Evolutionary conservation across 2,888 invertebrate genomes (phyloP).

Genomic region (Lamellibrachia columna): DNA sequence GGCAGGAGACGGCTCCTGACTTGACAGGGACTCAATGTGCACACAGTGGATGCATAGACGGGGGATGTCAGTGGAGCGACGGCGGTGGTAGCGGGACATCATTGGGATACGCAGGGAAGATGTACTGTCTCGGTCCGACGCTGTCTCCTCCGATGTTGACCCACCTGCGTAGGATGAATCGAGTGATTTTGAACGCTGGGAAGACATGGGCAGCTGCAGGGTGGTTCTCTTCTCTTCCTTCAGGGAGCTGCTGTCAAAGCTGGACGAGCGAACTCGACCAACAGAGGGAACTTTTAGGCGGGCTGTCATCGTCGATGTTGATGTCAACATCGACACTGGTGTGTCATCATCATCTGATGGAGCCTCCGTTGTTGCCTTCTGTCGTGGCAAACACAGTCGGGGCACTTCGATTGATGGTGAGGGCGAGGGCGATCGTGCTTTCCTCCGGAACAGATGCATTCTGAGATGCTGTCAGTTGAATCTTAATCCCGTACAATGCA

Average conservation of each 20-base stretch:
- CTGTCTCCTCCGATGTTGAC: conserved; percentile 51
- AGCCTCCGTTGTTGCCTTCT: conserved; percentile 14
- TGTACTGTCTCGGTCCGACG: conserved; percentile 46
- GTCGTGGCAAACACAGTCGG: conserved; percentile 5
- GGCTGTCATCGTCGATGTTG: neutral
- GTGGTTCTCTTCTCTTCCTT: conserved; percentile 34
- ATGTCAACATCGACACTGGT: conserved; percentile 24
- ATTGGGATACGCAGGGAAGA: conserved; percentile 29
- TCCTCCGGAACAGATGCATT: conserved; percentile 10
- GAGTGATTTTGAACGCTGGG: conserved; percentile 50
- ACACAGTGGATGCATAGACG: conserved; percentile 61
- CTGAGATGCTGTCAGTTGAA: neutral
- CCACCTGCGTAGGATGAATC: conserved; percentile 45
- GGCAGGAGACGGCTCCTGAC: conserved; percentile 30
- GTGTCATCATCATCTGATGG: neutral
- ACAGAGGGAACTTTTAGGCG: conserved; percentile 49
- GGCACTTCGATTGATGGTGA: neutral
- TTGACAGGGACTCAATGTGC: conserved; percentile 50
- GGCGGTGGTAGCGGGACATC: conserved; percentile 45
- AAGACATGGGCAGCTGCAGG: conserved; percentile 44
- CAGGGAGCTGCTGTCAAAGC: conserved; percentile 56
- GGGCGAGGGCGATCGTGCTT: neutral
- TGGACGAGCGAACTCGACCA: conserved; percentile 52
- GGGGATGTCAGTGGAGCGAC: conserved; percentile 58
- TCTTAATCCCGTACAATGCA: neutral